These are phyloP conservation scores for Papilio machaon DNA, from an alignment of 1,140 invertebrate species.

Conservation along the genomic window DNA sequence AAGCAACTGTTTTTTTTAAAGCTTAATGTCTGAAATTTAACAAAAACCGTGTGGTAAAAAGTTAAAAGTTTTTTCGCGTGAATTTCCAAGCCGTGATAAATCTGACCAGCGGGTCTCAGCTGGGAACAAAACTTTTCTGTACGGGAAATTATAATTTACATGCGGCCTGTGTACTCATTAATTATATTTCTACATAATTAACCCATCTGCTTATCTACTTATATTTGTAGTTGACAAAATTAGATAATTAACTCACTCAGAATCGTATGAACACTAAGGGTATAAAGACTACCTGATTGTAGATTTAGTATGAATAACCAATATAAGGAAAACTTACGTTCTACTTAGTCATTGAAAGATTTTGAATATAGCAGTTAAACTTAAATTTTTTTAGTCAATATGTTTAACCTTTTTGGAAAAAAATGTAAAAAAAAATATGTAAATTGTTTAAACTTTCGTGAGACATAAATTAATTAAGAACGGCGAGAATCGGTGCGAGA, in stretches of 20 bases:
- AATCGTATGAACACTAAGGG: too few species aligned
- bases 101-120: not conserved
- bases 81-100: not conserved
- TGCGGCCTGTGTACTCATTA: slow-evolving; percentile 7
- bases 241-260: not conserved
- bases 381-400: too few species aligned
- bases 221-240: not conserved
- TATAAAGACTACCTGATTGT: too few species aligned
- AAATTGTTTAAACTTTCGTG: too few species aligned
- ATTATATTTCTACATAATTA: not conserved
- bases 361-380: too few species aligned
- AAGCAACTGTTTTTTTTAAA: not conserved
- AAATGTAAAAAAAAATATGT: too few species aligned
- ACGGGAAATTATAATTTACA: slow-evolving; percentile 20
- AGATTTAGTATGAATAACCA: too few species aligned
- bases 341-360: too few species aligned
- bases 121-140: not conserved
- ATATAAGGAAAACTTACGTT: too few species aligned
- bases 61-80: not conserved
- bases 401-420: too few species aligned
- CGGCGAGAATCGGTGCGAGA: too few species aligned
- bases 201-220: not conserved
- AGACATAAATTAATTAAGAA: too few species aligned
- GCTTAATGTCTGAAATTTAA: not conserved
- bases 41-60: not conserved